Evolutionary conservation across 2,113 vertebrate genomes (phyloP), one percentile per base, ranked within the genome.

Genomic region (Orcinus orca): DNA sequence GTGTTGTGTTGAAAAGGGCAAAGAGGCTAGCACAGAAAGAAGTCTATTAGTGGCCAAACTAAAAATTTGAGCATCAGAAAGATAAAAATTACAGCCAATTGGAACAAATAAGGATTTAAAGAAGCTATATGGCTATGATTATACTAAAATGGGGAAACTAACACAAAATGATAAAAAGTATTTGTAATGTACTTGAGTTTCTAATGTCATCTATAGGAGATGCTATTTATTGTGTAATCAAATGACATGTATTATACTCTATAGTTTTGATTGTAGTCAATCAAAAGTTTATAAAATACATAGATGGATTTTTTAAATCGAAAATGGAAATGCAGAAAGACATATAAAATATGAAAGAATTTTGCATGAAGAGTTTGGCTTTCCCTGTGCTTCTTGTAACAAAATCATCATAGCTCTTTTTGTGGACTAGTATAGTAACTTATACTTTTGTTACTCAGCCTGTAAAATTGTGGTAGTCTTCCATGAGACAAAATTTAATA

Each of bases 311-410:
- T 94, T 90, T 93, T 5, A 47, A 55, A 62, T 18, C 79, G 55
- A 91, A 76, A 88, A 70, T 58, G 6, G 9, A 95, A 96, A 87
- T 60, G 23, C 36, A 94, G 36, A 86, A 95, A 95, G 41, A 14
- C 8, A 26, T 88, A 53, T 6, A 63, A 63, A 93, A 62, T 60
- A 38, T n/a, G 15, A n/a, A 33, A 25, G 10, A 47, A 90, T 50
- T 96, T 88, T 95, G 17, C 41, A 47, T 29, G 1, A 67, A n/a
- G 8, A 71, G 10, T 84, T 76, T 65, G 31, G 1, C 36, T 91
- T 26, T 92, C 31, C 63, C 14, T 8, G 7, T 63, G 14, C 92
- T 93, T 95, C 93, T 53, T 71, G 2, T 81, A 89, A 70, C 0
- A 3, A 60, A 74, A 29, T 60, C 50, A 83, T 13, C 13, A 29